Conservation (phyloP, 2,888 invertebrate species). For the Acanthoscelides obtectus region DNA sequence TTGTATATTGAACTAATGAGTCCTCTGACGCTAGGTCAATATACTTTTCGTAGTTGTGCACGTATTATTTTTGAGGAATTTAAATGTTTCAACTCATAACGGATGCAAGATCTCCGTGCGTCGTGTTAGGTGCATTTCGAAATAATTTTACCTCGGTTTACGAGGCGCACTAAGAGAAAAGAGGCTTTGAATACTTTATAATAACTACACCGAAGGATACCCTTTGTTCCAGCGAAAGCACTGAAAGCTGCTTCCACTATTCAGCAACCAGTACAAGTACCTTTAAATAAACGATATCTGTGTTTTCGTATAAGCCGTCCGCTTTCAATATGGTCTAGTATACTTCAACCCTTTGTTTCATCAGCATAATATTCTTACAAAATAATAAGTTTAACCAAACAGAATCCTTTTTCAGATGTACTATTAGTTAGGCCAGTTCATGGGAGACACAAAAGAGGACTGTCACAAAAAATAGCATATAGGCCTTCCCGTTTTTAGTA, state of each 20-base stretch:
- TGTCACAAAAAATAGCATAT: too few relatives aligned
- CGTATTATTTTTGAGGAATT: background rate
- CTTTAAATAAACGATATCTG: background rate
- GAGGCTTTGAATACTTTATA: background rate
- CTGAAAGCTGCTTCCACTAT: background rate
- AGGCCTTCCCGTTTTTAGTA: too few relatives aligned
- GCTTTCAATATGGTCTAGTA: background rate
- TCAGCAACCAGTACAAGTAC: background rate
- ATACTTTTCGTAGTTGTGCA: too few relatives aligned
- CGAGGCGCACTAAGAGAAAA: background rate
- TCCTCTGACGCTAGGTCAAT: too few relatives aligned
- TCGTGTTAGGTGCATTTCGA: background rate
- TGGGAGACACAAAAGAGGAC: too few relatives aligned
- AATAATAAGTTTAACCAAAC: background rate
- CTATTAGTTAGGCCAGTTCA: too few relatives aligned
- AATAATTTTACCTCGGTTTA: background rate
- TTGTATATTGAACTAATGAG: too few relatives aligned
- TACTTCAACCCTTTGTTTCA: background rate
- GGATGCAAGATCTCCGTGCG: background rate
- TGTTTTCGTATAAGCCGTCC: background rate
- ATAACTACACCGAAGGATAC: background rate
- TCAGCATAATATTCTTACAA: background rate
- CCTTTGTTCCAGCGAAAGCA: background rate
- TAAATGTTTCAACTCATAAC: background rate
- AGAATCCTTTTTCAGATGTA: background rate